Conservation (phyloP, 1,140 invertebrate species). For the Stegodyphus dumicola region DNA sequence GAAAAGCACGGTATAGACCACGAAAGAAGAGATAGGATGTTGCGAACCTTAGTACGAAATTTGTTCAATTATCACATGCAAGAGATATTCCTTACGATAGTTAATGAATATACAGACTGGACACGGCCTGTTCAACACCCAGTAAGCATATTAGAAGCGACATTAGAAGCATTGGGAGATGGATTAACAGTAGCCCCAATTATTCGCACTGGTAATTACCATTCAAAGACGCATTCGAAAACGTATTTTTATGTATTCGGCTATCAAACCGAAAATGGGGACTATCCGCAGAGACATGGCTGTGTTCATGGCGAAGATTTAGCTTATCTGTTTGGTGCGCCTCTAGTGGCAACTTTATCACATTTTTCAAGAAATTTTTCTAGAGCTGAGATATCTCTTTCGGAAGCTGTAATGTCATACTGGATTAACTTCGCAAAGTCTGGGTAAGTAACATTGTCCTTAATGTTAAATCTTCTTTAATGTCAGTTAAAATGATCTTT, state of each 20-base stretch:
- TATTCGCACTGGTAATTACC: conserved; percentile 89
- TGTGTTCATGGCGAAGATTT: conserved; percentile 90
- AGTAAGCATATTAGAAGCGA: conserved; percentile 74
- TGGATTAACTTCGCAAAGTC: conserved; percentile 91
- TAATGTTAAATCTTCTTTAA: neutral
- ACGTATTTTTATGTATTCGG: conserved; percentile 95
- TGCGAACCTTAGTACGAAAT: conserved; percentile 89
- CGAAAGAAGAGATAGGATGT: conserved; percentile 87
- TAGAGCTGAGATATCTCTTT: conserved; percentile 79
- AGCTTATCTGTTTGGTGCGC: conserved; percentile 89
- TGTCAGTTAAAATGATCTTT: too few species aligned
- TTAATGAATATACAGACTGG: conserved; percentile 95
- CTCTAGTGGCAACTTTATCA: conserved; percentile 78
- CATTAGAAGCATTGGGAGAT: conserved; percentile 71
- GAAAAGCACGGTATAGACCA: conserved; percentile 92
- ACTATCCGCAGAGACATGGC: conserved; percentile 80
- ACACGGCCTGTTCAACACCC: conserved; percentile 82
- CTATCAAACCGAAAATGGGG: conserved; percentile 92
- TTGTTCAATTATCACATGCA: conserved; percentile 62
- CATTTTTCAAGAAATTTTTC: conserved; percentile 81
- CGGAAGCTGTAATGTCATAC: conserved; percentile 85
- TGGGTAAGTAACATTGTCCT: conserved; percentile 71
- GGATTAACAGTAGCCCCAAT: conserved; percentile 83
- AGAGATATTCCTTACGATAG: conserved; percentile 83
- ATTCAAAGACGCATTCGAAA: conserved; percentile 76